Percentiles rank a stretch among this genome's conserved stretches.
Evolutionary conservation across 2,888 invertebrate genomes (phyloP).

Genomic region (Phortica okadai): DNA sequence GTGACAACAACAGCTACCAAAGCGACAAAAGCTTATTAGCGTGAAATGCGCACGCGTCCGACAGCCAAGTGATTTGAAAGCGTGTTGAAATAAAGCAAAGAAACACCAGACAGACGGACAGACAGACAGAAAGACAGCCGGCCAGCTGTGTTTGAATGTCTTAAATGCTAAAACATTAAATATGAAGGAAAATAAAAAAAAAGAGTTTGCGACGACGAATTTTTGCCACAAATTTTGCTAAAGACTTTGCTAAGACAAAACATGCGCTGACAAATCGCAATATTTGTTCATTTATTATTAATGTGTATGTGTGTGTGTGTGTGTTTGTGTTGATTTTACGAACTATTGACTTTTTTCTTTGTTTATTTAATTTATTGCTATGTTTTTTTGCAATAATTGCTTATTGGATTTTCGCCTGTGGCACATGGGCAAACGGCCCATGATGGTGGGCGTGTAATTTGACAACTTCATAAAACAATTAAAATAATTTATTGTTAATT

Average conservation of each 20-base stretch:
- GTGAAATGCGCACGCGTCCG: too few relatives aligned
- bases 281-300: constrained; percentile 39
- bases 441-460: constrained; percentile 64
- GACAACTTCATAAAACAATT: constrained; percentile 72
- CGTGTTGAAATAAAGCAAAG: too few relatives aligned
- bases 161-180: too few relatives aligned
- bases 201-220: not conserved
- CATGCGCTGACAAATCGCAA: not conserved
- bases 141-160: not conserved
- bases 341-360: constrained; percentile 43
- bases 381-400: not conserved
- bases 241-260: not conserved
- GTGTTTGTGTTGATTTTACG: constrained; percentile 44
- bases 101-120: not conserved
- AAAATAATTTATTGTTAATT: constrained; percentile 71
- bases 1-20: too few relatives aligned
- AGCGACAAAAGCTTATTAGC: too few relatives aligned
- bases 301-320: constrained; percentile 19
- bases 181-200: too few relatives aligned
- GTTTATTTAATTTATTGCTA: constrained; percentile 28
- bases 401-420: constrained; percentile 27
- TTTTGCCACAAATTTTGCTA: not conserved
- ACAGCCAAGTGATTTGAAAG: too few relatives aligned
- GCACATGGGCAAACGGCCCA: not conserved
- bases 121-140: not conserved